Evolutionary conservation across 2,797 vertebrate species (phyloP).

Genomic region (Pyrocephalus nanus): DNA sequence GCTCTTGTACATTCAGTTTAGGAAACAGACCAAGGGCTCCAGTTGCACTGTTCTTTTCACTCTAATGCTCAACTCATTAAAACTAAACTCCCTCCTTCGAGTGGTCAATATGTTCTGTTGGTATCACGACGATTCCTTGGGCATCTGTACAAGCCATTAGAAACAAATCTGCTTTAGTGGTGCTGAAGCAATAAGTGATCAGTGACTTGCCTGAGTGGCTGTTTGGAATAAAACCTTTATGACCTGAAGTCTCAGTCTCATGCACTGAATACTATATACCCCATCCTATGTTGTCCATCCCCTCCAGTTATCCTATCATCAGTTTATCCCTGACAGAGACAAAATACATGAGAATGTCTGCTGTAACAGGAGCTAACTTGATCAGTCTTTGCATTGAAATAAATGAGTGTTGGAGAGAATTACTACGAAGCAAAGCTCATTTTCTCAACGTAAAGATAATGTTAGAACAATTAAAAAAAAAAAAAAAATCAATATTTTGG

Average conservation of each 20-base stretch:
- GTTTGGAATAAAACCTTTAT: background rate
- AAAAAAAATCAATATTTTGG: background rate
- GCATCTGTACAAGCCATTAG: background rate
- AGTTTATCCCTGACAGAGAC: background rate
- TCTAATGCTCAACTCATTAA: background rate
- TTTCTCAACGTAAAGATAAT: background rate
- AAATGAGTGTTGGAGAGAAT: background rate
- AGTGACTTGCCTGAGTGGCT: background rate
- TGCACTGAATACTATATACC: background rate
- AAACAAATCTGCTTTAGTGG: background rate
- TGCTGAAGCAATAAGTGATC: background rate
- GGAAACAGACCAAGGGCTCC: background rate
- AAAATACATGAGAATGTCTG: background rate
- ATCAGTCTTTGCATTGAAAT: background rate
- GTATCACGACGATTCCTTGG: background rate
- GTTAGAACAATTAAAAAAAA: too few relatives aligned
- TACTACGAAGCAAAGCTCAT: background rate
- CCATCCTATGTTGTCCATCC: background rate
- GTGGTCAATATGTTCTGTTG: accelerated
- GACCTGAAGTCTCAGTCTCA: accelerated
- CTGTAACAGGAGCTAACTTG: background rate
- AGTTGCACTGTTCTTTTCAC: background rate
- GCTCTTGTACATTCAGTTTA: background rate
- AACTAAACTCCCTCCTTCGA: background rate
- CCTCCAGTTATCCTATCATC: background rate